Evolutionary conservation across 2,113 vertebrate genomes (phyloP).

Genomic region (Halcyon senegalensis): DNA sequence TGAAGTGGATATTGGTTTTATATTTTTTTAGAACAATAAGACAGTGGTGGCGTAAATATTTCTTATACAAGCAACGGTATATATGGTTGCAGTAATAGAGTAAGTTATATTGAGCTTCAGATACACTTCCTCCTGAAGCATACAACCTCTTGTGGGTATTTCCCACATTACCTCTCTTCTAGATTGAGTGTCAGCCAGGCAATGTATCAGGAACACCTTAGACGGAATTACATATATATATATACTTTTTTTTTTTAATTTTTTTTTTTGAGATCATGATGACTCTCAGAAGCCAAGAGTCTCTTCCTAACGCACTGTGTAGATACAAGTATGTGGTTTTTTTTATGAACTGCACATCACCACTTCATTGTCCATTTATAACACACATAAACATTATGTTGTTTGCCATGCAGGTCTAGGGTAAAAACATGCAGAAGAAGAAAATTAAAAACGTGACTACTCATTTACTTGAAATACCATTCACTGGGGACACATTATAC

Average conservation of each 20-base stretch:
- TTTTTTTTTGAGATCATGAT: neutral
- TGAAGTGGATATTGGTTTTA: neutral
- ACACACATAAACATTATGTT: neutral
- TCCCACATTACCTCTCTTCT: neutral
- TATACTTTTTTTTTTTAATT: too few relatives aligned
- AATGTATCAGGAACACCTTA: neutral
- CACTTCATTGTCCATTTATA: neutral
- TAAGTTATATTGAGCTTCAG: neutral
- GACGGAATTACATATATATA: neutral
- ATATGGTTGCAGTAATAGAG: neutral
- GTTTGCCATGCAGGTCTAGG: neutral
- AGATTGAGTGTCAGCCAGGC: neutral
- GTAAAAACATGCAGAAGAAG: neutral
- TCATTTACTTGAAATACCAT: neutral
- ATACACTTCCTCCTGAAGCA: neutral
- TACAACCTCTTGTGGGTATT: neutral
- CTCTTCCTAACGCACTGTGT: neutral
- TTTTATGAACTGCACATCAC: neutral
- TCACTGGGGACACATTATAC: accelerated
- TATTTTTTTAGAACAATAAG: neutral
- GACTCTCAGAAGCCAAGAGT: neutral
- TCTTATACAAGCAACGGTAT: neutral
- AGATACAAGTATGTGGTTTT: neutral
- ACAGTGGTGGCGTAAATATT: neutral
- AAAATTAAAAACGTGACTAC: neutral